These are phyloP conservation scores for Diachasmimorpha longicaudata DNA, from an alignment of 1,140 invertebrate genomes.

Conservation along the genomic window DNA sequence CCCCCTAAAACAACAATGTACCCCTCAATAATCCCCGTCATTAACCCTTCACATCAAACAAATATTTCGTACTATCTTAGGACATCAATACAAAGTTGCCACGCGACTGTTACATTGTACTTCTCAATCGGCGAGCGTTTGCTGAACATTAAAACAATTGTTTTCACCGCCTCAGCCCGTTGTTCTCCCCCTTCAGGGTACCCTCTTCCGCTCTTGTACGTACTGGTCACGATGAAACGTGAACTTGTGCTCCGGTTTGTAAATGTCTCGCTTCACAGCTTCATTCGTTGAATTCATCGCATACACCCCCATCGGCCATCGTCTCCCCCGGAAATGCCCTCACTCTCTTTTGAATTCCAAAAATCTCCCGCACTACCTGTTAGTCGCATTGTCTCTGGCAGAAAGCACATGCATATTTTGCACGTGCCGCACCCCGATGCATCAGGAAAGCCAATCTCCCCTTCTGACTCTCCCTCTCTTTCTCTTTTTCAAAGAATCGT, in stretches of 20 bases:
- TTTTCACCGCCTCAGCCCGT: background rate
- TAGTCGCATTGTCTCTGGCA: constrained; percentile 43
- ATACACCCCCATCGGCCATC: background rate
- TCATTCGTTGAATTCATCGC: constrained; percentile 19
- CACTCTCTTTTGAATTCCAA: background rate
- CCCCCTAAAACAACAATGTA: no score
- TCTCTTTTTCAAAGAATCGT: background rate
- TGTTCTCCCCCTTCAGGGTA: background rate
- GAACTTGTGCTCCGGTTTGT: constrained; percentile 34
- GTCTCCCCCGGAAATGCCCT: background rate
- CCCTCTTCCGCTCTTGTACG: background rate
- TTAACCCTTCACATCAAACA: no score
- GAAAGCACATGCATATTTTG: constrained; percentile 49
- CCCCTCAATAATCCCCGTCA: no score
- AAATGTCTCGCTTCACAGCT: constrained; percentile 34
- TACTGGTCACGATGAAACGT: constrained; percentile 23
- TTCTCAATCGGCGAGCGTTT: constrained; percentile 4
- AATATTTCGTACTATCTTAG: no score
- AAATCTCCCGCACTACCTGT: background rate
- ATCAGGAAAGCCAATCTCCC: background rate
- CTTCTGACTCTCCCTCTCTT: background rate
- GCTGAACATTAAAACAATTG: constrained; percentile 14
- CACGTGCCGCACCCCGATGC: constrained; percentile 35
- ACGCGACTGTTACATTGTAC: background rate
- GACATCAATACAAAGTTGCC: constrained; percentile 4